These are phyloP conservation scores for Urosaurus nigricauda DNA, from an alignment of 2,797 vertebrate species.

Conservation along the genomic window DNA sequence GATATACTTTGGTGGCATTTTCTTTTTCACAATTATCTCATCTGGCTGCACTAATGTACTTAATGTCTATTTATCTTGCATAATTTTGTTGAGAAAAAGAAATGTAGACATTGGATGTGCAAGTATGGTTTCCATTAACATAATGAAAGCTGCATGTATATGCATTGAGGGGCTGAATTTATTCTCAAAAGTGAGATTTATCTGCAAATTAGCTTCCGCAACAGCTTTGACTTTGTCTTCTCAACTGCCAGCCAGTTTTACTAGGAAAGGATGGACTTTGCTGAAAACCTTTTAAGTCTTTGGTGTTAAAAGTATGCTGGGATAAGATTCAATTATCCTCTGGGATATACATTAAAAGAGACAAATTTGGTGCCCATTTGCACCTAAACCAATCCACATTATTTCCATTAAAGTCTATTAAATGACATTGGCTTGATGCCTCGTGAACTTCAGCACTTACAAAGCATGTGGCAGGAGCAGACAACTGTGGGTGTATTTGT, in stretches of 20 bases:
- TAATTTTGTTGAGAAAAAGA: constrained; percentile 49
- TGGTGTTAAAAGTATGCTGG: constrained; percentile 51
- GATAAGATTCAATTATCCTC: constrained; percentile 55
- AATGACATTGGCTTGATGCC: constrained; percentile 30
- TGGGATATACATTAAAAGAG: constrained; percentile 36
- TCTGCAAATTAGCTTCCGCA: constrained; percentile 68
- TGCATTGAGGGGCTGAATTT: constrained; percentile 63
- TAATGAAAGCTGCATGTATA: constrained; percentile 63
- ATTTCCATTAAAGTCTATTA: constrained; percentile 46
- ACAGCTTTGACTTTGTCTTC: constrained; percentile 54
- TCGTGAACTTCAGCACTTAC: constrained; percentile 16
- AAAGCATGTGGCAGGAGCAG: constrained; percentile 35
- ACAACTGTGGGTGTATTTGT: constrained; percentile 8
- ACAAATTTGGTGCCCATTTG: constrained; percentile 45
- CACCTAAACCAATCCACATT: constrained; percentile 43
- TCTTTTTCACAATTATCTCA: constrained; percentile 45
- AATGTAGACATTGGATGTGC: constrained; percentile 46
- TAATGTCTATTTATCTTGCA: constrained; percentile 66
- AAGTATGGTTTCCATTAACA: constrained; percentile 63
- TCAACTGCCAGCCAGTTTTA: constrained; percentile 62
- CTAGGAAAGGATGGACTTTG: constrained; percentile 63
- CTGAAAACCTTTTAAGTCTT: constrained; percentile 56
- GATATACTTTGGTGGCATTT: neutral
- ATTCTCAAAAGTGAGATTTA: constrained; percentile 69
- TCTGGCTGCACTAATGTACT: constrained; percentile 48